phyloP scores from a whole-genome alignment of 2,113 vertebrate genomes.

The Apteryx mantelli region DNA sequence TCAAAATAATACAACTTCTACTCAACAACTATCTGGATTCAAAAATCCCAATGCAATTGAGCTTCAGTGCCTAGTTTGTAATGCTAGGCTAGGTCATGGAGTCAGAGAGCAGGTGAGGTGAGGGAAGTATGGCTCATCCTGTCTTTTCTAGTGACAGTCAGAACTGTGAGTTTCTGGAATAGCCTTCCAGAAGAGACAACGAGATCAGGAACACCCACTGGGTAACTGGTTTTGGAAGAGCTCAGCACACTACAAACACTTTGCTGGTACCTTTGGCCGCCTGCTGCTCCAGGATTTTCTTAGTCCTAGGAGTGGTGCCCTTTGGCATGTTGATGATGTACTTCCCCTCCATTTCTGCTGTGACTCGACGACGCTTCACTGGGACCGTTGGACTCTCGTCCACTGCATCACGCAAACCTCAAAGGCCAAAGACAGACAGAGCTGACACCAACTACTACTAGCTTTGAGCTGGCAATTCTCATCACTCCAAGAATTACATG shows the following conservation, averaged over 20 bases:
- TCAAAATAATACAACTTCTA: background rate
- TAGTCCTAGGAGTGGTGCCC: conserved; percentile 89
- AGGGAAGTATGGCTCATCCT: background rate
- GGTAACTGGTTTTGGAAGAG: too few species aligned
- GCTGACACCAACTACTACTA: background rate
- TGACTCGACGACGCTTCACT: conserved; percentile 87
- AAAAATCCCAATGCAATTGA: background rate
- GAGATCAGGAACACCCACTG: too few species aligned
- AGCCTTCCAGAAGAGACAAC: background rate
- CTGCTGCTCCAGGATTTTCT: conserved; percentile 92
- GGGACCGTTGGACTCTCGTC: conserved; percentile 75
- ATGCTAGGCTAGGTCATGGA: fast-evolving
- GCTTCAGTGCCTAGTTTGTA: background rate
- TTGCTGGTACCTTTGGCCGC: conserved; percentile 84
- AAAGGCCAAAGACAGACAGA: too few species aligned
- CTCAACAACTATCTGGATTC: background rate
- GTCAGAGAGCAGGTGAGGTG: background rate
- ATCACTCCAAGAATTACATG: background rate
- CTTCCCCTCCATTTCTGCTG: conserved; percentile 96
- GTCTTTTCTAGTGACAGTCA: background rate
- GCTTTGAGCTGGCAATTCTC: background rate
- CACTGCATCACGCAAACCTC: conserved; percentile 72
- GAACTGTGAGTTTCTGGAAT: too few species aligned
- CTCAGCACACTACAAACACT: background rate
- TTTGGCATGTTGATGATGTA: conserved; percentile 97